Evolutionary conservation across 2,113 vertebrate species (phyloP), one percentile per base, ranked within the genome.

Genomic region (Hucho hucho): DNA sequence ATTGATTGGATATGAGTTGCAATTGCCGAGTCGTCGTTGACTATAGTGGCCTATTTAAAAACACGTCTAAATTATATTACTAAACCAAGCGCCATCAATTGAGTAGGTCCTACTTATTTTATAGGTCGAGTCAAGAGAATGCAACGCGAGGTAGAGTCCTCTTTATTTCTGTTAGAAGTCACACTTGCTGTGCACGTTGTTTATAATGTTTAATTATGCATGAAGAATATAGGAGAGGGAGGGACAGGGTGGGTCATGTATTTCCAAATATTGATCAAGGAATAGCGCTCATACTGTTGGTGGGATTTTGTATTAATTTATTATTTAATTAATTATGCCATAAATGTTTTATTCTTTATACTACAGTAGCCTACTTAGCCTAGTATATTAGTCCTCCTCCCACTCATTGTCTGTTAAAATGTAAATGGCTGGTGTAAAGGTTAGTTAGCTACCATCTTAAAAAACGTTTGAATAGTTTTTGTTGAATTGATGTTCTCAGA

Each of bases 361-460:
- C 58, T 61, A 61, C n/a, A 61, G 20, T 61, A 22, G 58, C 58
- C n/a, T 61, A 53, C 47, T 53, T 53, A 53, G 47, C 4, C 3
- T 4, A 18, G 16, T 61, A 22, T 61, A 16, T 43, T 43, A 72
- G 22, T 11, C 59, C 29, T 13, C 37, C 37, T 43, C 9, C 37
- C 37, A 24, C 28, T 72, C 56, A 72, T 78, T 26, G 65, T 20
- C 14, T 65, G 79, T 72, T 82, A 76, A 86, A 81, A 75, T 86
- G 82, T 64, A 86, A 87, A 89, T 82, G 69, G 71, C 9, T 4
- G 43, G 76, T 73, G 81, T 74, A 78, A 43, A 43, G 79, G 83
- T 20, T 71, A 74, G 67, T 70, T 73, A 73, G 72, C 66, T 22
- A 26, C 58, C 76, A 74, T 59, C 29, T 79, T 61, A 69, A 58